Evolutionary conservation across 1,140 invertebrate genomes (phyloP).

Genomic region (Holotrichia oblita): DNA sequence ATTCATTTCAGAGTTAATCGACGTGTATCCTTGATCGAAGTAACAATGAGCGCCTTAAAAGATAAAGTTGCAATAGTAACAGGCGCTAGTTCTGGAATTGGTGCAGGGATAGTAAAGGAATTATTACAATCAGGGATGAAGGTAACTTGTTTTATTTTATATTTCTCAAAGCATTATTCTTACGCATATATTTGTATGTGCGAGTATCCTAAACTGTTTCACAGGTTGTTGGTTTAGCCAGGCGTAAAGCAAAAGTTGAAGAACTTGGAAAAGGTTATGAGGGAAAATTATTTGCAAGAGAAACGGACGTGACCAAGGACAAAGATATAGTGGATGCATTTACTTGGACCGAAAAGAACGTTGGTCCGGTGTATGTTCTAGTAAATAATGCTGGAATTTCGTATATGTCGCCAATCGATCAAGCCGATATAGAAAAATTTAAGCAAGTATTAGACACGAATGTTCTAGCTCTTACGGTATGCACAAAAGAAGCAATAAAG

Average conservation of each 20-base stretch:
- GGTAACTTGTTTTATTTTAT: not conserved
- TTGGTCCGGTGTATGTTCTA: conserved; percentile 58
- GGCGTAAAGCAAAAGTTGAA: conserved; percentile 28
- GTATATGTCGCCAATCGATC: not conserved
- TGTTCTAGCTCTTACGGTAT: not conserved
- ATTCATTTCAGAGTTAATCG: too few relatives aligned
- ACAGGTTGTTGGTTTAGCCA: conserved; percentile 39
- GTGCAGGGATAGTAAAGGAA: not conserved
- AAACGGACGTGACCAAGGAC: conserved; percentile 71
- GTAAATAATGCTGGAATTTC: not conserved
- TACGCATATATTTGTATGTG: too few relatives aligned
- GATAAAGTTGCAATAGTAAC: conserved; percentile 33
- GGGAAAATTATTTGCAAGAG: conserved; percentile 40
- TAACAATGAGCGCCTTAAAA: not conserved
- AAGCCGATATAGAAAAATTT: not conserved
- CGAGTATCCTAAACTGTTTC: too few relatives aligned
- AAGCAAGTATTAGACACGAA: not conserved
- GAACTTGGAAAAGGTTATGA: not conserved
- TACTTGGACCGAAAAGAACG: conserved; percentile 65
- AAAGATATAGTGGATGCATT: conserved; percentile 70
- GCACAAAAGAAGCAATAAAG: not conserved
- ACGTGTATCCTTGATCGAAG: not conserved
- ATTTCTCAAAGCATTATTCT: not conserved
- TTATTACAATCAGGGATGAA: conserved; percentile 22
- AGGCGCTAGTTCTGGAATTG: conserved; percentile 30